phyloP scores from a whole-genome alignment of 2,113 vertebrate genomes.

The Opisthocomus hoazin region DNA sequence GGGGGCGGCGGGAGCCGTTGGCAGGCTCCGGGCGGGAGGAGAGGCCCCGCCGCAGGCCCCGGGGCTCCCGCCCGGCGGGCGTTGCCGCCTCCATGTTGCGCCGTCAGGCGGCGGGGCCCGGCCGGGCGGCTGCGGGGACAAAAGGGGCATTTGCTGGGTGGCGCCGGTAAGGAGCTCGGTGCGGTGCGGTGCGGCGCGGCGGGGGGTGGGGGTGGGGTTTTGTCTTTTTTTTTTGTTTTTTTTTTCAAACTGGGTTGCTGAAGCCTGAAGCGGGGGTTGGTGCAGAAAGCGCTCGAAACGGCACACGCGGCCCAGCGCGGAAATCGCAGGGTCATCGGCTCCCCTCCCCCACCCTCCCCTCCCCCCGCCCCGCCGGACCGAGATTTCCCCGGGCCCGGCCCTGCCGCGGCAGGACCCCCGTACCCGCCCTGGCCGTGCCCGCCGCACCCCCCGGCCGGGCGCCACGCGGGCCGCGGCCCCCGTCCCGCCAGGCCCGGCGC shows the following conservation, averaged over 20 bases:
- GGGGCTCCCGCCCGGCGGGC: neutral
- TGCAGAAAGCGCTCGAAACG: neutral
- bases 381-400: neutral
- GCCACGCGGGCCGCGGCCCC: neutral
- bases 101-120: no score
- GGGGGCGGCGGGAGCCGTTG: no score
- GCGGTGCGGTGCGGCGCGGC: no score
- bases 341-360: neutral
- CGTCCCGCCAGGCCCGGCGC: neutral
- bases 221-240: neutral
- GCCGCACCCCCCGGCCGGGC: neutral
- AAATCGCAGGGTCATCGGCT: conserved; percentile 17
- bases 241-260: neutral
- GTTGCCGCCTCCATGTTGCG: neutral
- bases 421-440: neutral
- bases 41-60: neutral
- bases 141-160: neutral
- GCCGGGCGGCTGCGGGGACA: neutral
- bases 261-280: neutral
- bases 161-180: neutral
- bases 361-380: neutral
- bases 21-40: no score
- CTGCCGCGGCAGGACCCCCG: neutral
- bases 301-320: neutral
- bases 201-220: neutral